Base-by-base conservation (phyloP, 2,888 invertebrate species). In the Ornithoptera priamus region DNA sequence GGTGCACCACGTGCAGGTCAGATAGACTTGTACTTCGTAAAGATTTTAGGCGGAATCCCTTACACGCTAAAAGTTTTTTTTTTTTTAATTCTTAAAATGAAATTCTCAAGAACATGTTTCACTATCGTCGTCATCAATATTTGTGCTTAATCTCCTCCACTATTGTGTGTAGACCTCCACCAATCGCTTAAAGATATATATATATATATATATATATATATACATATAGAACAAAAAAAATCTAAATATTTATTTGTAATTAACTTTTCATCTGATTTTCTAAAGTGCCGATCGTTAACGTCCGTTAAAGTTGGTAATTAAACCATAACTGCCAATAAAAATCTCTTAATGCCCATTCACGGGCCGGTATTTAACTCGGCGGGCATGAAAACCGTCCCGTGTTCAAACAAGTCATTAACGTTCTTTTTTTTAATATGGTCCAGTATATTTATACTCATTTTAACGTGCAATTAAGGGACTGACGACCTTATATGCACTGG, bases 301-400 rank as follows among this genome's bases (percentile, higher is more conserved):
- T 22, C 22, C 62, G 24, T 65, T 24, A 66, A 65, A 42, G n/a
- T 60, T 57, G 39, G 61, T 61, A 61, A 67, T 67, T 67, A 56
- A 62, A 62, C 39, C 42, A 62, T 57, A 62, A 67, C 56, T 61
- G 67, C 56, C 36, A 61, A 61, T 56, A 62, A 67, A 65, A 42
- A 67, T 39, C 8, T 22, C 18, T 67, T 62, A 67, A 67, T 61
- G 56, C 7, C 56, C 61, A 62, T 67, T 62, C 42, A 62, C 24
- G 10, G 56, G 56, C 22, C 62, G 62, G 1, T 62, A 53, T 59
- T 57, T 53, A 67, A 56, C 61, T 61, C 39, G n/a, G 36, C 36
- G 60, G 15, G 30, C 22, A 60, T 18, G 60, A 60, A 60, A 60
- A 60, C 22, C 20, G 65, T 59, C 57, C 58, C 46, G 24, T 46